Base-by-base conservation (phyloP, 2,797 vertebrate genomes). In the Clarias platycephalus region DNA sequence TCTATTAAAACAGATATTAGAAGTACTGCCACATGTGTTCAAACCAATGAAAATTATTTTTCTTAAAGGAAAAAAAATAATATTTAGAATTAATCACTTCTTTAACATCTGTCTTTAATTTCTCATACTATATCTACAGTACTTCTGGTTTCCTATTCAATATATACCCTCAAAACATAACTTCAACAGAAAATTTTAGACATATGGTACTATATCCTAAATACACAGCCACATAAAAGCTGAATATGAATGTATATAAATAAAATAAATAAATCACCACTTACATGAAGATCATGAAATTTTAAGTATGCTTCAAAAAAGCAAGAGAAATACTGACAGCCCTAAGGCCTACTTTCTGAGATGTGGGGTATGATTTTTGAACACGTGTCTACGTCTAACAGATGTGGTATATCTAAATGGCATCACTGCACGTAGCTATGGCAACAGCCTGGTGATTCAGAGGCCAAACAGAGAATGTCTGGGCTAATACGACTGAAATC, bases 381-480 rank as follows among this genome's bases (percentile, higher is more conserved):
- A 67, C n/a, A 28, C 80, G 34, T 60, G 72, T 49, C 20, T 62
- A 70, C n/a, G 22, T 64, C 37, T 12, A 37, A 22, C 24, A 34
- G 10, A 78, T 71, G 63, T 16, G 20, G 67, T 37, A 55, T 13
- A 68, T 40, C 44, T 66, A 37, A 66, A 85, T 18, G 34, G 60
- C 24, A 10, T 60, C 53, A 82, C 71, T 60, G 40, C 22, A 71
- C 31, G 31, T 71, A 70, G n/a, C 64, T 70, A 67, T 74, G 58
- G 71, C 79, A 68, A 79, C 63, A 40, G 64, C 10, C 34, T 62
- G 22, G 55, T 26, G 24, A 28, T 40, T 64, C 24, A 64, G 37
- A 57, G 53, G 28, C 66, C 34, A 62, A 70, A 58, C 31, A 44
- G 26, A 26, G 8, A 64, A 64, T 44, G 60, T 60, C 55, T 60